Evolutionary conservation across 92 coral and sea anemone genomes (phyloP).

Genomic region (Epizoanthus illoricatus): DNA sequence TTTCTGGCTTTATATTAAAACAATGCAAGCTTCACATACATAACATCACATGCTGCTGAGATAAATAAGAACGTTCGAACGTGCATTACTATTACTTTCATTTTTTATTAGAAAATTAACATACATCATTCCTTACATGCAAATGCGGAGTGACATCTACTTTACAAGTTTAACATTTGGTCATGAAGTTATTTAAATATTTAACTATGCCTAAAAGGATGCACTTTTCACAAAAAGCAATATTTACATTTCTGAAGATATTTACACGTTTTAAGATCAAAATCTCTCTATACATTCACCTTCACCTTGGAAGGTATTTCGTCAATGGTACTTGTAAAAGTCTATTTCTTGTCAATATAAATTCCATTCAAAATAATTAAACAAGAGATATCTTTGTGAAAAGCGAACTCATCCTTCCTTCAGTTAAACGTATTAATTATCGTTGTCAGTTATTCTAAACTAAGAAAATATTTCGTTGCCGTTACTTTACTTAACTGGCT

Average conservation of each 20-base stretch:
- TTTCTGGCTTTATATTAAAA: neutral
- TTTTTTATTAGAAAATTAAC: slow-evolving; percentile 12
- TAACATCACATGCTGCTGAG: neutral
- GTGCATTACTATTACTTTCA: neutral
- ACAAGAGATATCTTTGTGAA: neutral
- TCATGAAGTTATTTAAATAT: too few relatives aligned
- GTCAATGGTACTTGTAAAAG: too few relatives aligned
- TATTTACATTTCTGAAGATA: too few relatives aligned
- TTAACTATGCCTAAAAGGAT: neutral
- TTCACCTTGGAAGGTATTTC: too few relatives aligned
- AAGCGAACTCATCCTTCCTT: neutral
- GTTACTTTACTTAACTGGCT: too few relatives aligned
- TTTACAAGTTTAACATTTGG: slow-evolving; percentile 7
- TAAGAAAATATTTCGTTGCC: neutral
- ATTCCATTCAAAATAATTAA: too few relatives aligned
- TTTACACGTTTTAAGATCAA: neutral
- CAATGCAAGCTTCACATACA: neutral
- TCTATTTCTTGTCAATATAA: too few relatives aligned
- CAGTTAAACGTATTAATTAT: neutral
- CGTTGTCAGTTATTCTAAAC: neutral
- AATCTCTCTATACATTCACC: neutral
- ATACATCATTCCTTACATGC: neutral
- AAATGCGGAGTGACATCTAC: neutral
- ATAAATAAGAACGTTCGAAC: slow-evolving; percentile 1
- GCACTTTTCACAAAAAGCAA: neutral